phyloP scores from a whole-genome alignment of 2,888 invertebrate genomes.

The Muschampia plurimacula region DNA sequence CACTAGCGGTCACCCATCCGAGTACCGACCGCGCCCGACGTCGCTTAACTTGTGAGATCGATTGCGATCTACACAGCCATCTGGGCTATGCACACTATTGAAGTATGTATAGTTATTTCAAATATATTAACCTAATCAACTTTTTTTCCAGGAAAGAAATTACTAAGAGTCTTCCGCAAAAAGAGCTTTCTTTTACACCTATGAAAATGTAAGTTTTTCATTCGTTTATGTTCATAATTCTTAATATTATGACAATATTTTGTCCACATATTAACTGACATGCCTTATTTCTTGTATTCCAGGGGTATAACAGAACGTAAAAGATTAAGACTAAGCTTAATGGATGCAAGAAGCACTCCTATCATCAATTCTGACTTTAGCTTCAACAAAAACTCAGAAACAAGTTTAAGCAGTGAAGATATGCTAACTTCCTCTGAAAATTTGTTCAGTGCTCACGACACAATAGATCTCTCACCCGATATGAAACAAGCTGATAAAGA shows the following conservation, averaged over 20 bases:
- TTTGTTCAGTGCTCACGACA: constrained; percentile 77
- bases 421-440: constrained; percentile 74
- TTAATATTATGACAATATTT: neutral
- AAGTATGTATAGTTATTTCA: neutral
- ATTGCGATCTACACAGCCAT: too few species aligned
- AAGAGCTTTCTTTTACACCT: constrained; percentile 85
- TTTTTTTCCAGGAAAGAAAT: constrained; percentile 86
- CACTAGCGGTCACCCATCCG: too few species aligned
- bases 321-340: constrained; percentile 74
- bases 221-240: neutral
- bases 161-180: constrained; percentile 86
- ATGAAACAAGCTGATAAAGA: constrained; percentile 80
- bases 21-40: too few species aligned
- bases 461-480: constrained; percentile 74
- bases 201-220: constrained; percentile 85
- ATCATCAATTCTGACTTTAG: constrained; percentile 68
- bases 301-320: constrained; percentile 80
- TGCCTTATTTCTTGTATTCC: constrained; percentile 41
- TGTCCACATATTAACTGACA: neutral
- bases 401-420: constrained; percentile 77
- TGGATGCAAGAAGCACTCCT: constrained; percentile 76
- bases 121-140: neutral
- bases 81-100: too few species aligned
- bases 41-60: too few species aligned
- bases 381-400: constrained; percentile 71